phyloP scores from a whole-genome alignment of 2,113 vertebrate species.

The sheep (Ovis aries) region DNA sequence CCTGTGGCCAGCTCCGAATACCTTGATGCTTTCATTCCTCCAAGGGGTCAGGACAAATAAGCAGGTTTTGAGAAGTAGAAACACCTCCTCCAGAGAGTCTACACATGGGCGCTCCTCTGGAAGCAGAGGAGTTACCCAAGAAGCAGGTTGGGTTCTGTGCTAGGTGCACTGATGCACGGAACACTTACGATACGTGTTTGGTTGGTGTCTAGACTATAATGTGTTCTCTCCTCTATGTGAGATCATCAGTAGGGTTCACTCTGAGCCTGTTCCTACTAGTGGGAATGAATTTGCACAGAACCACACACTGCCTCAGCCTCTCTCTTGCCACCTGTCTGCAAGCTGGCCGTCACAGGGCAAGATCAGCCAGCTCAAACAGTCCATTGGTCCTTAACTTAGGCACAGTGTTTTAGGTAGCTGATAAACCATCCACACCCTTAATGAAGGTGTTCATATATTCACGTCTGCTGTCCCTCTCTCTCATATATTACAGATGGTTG shows the following conservation, averaged over 20 bases:
- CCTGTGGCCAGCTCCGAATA: not conserved
- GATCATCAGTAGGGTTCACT: not conserved
- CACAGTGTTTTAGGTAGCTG: not conserved
- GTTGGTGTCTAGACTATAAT: not conserved
- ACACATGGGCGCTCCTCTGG: not conserved
- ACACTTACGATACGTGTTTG: fast-evolving
- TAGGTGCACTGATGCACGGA: too few relatives aligned
- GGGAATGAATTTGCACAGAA: not conserved
- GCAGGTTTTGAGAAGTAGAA: not conserved
- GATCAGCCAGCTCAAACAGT: not conserved
- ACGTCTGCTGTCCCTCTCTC: not conserved
- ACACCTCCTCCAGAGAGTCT: not conserved
- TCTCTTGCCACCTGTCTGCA: not conserved
- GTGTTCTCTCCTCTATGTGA: not conserved
- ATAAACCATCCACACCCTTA: not conserved
- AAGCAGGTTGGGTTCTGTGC: not conserved
- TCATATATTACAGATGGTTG: not conserved
- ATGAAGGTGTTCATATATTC: not conserved
- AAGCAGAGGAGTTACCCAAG: not conserved
- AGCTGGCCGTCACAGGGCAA: not conserved
- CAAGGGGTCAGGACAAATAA: not conserved
- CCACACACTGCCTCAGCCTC: not conserved
- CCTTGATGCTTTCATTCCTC: not conserved
- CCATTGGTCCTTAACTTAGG: not conserved
- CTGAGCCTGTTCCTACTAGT: not conserved